Evolutionary conservation across 2,797 vertebrate species (phyloP), one percentile per base, ranked within the genome.

Genomic region (Lycodopsis pacificus): DNA sequence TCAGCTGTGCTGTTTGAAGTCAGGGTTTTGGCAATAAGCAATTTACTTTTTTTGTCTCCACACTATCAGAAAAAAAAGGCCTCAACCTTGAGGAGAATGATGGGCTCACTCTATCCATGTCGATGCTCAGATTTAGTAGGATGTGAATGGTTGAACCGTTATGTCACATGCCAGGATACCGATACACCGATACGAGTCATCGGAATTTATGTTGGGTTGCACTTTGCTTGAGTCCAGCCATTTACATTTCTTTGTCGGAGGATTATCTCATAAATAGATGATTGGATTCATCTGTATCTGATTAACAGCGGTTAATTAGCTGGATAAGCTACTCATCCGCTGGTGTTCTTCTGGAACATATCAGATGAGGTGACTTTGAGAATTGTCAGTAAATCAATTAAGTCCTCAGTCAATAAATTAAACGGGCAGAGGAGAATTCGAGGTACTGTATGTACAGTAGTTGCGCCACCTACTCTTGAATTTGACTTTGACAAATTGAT

Each of bases 321-420:
- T 32, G 65, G 79, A 84, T 71, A 46, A 82, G 80, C 53, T 69
- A 44, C 74, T 83, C 61, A 53, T 75, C 71, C 56, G 4, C 66
- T 51, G 38, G 51, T 85, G 63, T 81, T 89, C 79, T 76, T 76
- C 73, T 77, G 75, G 65, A 91, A 86, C 74, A 73, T 78, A 80
- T 86, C 86, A 80, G 77, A 88, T 86, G 85, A 86, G 88, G 86
- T 93, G 91, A 93, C 89, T 92, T 92, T 93, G 90, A 89, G 84
- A 75, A 80, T 62, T 67, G 85, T 89, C 86, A 85, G 83, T 65
- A 89, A 90, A 92, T 91, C 71, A 88, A 91, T 92, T 87, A 91
- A 88, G 79, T 71, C 87, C 65, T 83, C 71, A 68, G 78, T 91
- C 92, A 79, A 92, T 92, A 90, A 88, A 93, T 93, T 82, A 91